Evolutionary conservation across 2,888 invertebrate genomes (phyloP), one percentile per base, ranked within the genome.

Genomic region (Synanthedon myopaeformis): DNA sequence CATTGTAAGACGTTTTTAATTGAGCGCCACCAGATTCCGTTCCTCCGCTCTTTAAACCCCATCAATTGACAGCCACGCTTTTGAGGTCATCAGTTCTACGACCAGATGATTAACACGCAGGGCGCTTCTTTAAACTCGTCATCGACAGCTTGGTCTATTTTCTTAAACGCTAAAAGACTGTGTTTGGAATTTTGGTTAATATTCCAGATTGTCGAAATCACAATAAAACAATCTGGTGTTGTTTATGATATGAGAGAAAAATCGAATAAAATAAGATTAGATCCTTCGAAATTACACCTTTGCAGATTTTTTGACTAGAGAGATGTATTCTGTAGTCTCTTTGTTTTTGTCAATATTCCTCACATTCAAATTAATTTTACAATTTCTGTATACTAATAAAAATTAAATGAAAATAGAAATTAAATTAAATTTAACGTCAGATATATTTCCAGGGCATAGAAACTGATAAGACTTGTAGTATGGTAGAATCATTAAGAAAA

Each of bases 401-500:
- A 49, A 19, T 10, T 17, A 49, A 17, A 13, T 19, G 4, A 45
- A 45, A n/a, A 14, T 13, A 49, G 49, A 49, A 19, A 49, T 14
- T 17, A 19, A 23, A 23, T 13, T 6, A 10, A 14, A 19, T 17
- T 14, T 6, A 17, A 17, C 50, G 12, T 48, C 10, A 41, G 11
- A 42, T n/a, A 54, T 42, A 55, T 58, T 61, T 69, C 54, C 64
- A 86, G 85, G 85, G 84, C 1, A 57, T 86, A 4, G 72, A 72
- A 64, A 84, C 86, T 10, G 85, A 86, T 49, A 84, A 76, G 67
- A 74, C 81, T 1, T 72, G 70, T 57, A 70, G 74, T 52, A 85
- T 86, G 85, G 74, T 76, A 4, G 86, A 87, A 62, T 59, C 85
- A 0, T 64, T 87, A 35, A 89, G 91, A 64, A 91, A 91, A 56